Percentiles rank a stretch among this genome's conserved stretches.
These are phyloP conservation scores for Calidris pygmaea DNA, from an alignment of 2,113 vertebrate species.

Conservation along the genomic window DNA sequence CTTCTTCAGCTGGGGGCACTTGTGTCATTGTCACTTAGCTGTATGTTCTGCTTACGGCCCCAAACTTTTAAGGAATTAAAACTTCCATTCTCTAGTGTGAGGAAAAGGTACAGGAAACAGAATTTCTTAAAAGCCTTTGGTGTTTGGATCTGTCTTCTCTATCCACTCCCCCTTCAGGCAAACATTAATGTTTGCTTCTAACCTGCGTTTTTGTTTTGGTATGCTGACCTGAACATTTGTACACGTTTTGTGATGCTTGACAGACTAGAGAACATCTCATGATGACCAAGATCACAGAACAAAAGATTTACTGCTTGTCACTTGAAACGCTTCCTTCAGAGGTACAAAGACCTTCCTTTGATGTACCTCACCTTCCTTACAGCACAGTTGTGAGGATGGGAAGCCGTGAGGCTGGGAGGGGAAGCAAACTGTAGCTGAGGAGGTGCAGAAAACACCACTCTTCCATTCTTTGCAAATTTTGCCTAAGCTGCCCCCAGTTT, in stretches of 20 bases:
- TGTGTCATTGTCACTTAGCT: neutral
- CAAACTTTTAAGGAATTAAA: neutral
- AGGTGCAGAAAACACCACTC: neutral
- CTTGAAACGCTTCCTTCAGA: slow-evolving; percentile 1
- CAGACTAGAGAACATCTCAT: neutral
- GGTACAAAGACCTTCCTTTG: neutral
- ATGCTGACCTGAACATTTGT: neutral
- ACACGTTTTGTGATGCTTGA: neutral
- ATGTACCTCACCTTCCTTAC: neutral
- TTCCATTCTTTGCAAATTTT: neutral
- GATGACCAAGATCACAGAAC: slow-evolving; percentile 18
- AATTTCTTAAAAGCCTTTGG: neutral
- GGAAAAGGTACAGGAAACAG: neutral
- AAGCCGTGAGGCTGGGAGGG: neutral
- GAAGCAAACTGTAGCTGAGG: neutral
- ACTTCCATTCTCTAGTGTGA: neutral
- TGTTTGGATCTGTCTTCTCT: neutral
- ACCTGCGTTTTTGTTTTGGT: slow-evolving; percentile 4
- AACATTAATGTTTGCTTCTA: neutral
- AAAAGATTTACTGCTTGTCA: neutral
- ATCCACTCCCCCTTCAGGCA: neutral
- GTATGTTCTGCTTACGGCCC: neutral
- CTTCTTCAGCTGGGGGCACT: neutral
- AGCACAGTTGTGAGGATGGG: neutral
- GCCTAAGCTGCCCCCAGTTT: neutral